Evolutionary conservation across 2,797 vertebrate genomes (phyloP).

Genomic region (Micropoecilia bifurca): DNA sequence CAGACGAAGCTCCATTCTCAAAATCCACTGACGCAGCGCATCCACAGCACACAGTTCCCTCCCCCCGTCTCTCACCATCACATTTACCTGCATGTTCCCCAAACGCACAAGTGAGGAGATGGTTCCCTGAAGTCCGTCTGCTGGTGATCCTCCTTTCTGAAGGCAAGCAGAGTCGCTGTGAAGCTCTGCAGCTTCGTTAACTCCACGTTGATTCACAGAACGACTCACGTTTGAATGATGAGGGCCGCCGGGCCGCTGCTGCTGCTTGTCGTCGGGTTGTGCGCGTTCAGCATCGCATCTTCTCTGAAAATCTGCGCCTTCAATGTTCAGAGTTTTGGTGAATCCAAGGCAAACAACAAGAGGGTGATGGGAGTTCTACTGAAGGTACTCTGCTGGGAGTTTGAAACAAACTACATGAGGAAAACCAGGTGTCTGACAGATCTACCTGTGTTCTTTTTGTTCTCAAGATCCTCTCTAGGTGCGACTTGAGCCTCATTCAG

Average conservation of each 20-base stretch:
- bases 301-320: conserved; percentile 86
- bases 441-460: neutral
- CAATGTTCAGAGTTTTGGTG: conserved; percentile 85
- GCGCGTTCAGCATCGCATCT: conserved; percentile 41
- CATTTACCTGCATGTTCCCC: conserved; percentile 77
- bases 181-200: conserved; percentile 40
- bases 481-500: conserved; percentile 85
- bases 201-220: conserved; percentile 35
- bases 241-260: conserved; percentile 49
- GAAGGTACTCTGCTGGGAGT: conserved; percentile 72
- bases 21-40: conserved; percentile 80
- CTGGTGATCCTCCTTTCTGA: conserved; percentile 30
- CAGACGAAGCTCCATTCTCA: conserved; percentile 80
- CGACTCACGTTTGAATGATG: conserved; percentile 57
- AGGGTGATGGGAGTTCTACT: conserved; percentile 81
- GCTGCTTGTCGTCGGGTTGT: conserved; percentile 64
- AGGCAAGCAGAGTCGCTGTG: conserved; percentile 57
- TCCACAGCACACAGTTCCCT: conserved; percentile 40
- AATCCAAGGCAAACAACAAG: conserved; percentile 83
- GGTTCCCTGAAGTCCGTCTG: conserved; percentile 44
- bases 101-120: conserved; percentile 66
- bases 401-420: neutral
- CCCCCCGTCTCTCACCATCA: conserved; percentile 43
- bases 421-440: neutral
- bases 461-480: conserved; percentile 84